These are phyloP conservation scores for Brachionus paranguensis DNA, from an alignment of 1,140 invertebrate genomes.

Conservation along the genomic window DNA sequence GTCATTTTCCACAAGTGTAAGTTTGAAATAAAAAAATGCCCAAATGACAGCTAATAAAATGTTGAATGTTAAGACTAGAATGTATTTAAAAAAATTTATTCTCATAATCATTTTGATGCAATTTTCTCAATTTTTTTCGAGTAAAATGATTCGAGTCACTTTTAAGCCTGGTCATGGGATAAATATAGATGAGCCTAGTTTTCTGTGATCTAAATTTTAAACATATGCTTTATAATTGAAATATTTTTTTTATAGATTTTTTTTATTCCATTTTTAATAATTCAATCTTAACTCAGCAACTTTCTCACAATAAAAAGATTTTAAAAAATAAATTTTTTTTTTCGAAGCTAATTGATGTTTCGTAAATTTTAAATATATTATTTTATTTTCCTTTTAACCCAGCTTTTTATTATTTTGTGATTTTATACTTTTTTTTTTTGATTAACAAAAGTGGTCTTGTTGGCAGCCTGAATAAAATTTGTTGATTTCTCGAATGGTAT, in stretches of 20 bases:
- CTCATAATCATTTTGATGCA: background rate
- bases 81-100: background rate
- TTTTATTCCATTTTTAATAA: background rate
- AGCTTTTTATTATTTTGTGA: no score
- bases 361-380: no score
- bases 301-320: no score
- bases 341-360: no score
- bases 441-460: no score
- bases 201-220: background rate
- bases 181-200: background rate
- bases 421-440: no score
- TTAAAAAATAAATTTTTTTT: no score
- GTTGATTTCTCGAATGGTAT: no score
- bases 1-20: background rate
- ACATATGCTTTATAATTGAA: background rate
- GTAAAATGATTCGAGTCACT: background rate
- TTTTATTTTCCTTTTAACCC: no score
- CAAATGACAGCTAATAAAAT: background rate
- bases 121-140: background rate
- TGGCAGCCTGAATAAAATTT: no score
- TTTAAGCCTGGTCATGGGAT: background rate
- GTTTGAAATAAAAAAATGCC: background rate
- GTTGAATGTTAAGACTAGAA: background rate
- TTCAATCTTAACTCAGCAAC: no score
- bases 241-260: background rate